These are phyloP conservation scores for Pheosia tremula DNA, from an alignment of 2,888 invertebrate genomes.

Conservation along the genomic window DNA sequence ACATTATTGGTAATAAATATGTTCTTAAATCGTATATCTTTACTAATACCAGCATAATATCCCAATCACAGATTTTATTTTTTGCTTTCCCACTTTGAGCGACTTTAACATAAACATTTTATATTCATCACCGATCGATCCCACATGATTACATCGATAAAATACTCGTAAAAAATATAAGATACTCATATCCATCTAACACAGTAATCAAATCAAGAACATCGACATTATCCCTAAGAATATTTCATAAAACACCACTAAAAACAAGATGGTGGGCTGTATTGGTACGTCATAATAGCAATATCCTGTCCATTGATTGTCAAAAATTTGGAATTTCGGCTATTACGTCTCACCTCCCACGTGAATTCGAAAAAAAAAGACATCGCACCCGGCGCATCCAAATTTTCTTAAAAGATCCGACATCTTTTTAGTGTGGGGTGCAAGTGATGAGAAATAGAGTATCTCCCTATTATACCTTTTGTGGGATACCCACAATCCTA, in stretches of 20 bases:
- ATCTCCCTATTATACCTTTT: too few species aligned
- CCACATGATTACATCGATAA: slow-evolving; percentile 27
- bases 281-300: slow-evolving; percentile 77
- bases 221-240: slow-evolving; percentile 45
- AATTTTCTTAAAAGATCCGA: slow-evolving; percentile 78
- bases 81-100: background rate
- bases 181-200: slow-evolving; percentile 23
- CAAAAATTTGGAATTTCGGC: slow-evolving; percentile 83
- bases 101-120: slow-evolving; percentile 4
- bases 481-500: background rate
- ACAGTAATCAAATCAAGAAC: slow-evolving; percentile 35
- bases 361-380: slow-evolving; percentile 71
- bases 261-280: slow-evolving; percentile 39
- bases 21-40: background rate
- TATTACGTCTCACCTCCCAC: slow-evolving; percentile 83
- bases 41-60: background rate
- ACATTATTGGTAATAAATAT: background rate
- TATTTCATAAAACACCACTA: slow-evolving; percentile 52
- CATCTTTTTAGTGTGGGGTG: slow-evolving; percentile 46
- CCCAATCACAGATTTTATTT: background rate
- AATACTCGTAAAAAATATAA: slow-evolving; percentile 25
- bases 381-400: slow-evolving; percentile 75
- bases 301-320: slow-evolving; percentile 84
- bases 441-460: slow-evolving; percentile 28
- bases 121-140: slow-evolving; percentile 12